Percentiles rank a stretch among this genome's conserved stretches.
Conservation (phyloP, 2,797 vertebrate genomes). For the Dendrocincla fuliginosa region DNA sequence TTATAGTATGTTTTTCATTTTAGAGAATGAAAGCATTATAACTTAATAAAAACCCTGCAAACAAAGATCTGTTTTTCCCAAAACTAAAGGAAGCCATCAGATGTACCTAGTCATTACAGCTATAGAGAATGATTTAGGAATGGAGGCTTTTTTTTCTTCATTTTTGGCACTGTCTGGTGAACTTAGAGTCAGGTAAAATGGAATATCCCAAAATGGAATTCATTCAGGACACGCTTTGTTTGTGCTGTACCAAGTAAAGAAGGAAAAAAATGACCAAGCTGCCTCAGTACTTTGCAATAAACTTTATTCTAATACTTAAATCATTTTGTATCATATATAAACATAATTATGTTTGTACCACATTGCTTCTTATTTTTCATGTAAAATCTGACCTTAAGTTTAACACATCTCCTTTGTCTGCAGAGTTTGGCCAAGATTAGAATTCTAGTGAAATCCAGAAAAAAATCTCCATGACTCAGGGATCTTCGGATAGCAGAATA, state of each 20-base stretch:
- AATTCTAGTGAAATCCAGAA: neutral
- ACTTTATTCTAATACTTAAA: slow-evolving; percentile 13
- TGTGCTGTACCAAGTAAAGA: neutral
- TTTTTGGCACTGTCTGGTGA: neutral
- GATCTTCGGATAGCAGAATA: neutral
- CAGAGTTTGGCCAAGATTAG: neutral
- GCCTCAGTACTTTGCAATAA: neutral
- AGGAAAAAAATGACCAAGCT: neutral
- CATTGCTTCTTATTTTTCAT: neutral
- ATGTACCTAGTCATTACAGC: neutral
- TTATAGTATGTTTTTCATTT: neutral
- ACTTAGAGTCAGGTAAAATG: slow-evolving; percentile 5
- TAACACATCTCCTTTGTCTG: neutral
- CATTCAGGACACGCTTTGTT: neutral
- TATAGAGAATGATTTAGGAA: neutral
- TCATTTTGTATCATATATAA: neutral
- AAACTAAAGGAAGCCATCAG: neutral
- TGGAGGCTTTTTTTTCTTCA: neutral
- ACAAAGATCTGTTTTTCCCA: neutral
- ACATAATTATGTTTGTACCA: neutral
- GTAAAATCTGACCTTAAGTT: neutral
- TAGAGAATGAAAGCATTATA: neutral
- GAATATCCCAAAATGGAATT: slow-evolving; percentile 1
- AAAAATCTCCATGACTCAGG: neutral
- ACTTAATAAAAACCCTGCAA: neutral